phyloP scores from a whole-genome alignment of 2,888 invertebrate genomes.

The Sarcophaga variegata region DNA sequence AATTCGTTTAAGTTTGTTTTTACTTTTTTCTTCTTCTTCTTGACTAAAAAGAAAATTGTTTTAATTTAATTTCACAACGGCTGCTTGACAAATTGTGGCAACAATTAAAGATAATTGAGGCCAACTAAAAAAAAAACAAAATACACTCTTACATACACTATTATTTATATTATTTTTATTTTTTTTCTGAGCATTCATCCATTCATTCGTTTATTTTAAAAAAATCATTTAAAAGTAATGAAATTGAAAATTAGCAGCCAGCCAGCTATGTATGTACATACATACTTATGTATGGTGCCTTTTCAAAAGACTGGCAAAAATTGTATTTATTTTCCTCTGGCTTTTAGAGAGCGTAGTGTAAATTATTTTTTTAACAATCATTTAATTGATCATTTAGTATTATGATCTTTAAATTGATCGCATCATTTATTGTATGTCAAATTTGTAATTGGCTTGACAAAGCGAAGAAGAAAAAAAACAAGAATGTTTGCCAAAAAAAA shows the following conservation, averaged over 20 bases:
- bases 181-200: not conserved
- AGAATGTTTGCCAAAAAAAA: constrained; percentile 45
- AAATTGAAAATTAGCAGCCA: constrained; percentile 23
- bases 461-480: not conserved
- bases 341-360: constrained; percentile 36
- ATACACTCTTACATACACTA: constrained; percentile 30
- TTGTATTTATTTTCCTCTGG: constrained; percentile 32
- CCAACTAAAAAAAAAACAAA: constrained; percentile 48
- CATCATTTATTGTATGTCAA: constrained; percentile 57
- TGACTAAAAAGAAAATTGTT: constrained; percentile 58
- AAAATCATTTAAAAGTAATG: constrained; percentile 7
- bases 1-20: not conserved
- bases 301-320: constrained; percentile 21
- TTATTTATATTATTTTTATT: constrained; percentile 48
- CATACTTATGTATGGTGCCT: not conserved
- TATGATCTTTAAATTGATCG: constrained; percentile 60
- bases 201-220: not conserved
- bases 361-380: not conserved
- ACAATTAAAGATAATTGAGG: constrained; percentile 71
- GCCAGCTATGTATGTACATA: not conserved
- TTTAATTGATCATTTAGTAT: constrained; percentile 56
- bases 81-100: constrained; percentile 72
- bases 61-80: constrained; percentile 71
- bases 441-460: constrained; percentile 58
- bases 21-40: not conserved